Evolutionary conservation across 2,888 invertebrate genomes (phyloP).

Genomic region (Andrena camellia): DNA sequence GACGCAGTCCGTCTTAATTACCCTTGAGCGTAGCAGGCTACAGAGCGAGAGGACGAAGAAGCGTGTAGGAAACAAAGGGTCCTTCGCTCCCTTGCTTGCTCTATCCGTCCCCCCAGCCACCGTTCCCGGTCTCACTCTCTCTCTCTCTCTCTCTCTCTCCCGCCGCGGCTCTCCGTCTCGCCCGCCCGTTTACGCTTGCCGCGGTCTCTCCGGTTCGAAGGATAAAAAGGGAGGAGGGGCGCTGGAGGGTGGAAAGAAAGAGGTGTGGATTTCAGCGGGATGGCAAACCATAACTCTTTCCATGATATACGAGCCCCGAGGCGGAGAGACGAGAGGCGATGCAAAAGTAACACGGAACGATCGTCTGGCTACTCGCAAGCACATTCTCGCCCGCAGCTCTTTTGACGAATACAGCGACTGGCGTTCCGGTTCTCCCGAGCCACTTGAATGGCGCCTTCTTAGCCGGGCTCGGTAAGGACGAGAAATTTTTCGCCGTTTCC

Average conservation of each 20-base stretch:
- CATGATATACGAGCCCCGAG: slow-evolving; percentile 71
- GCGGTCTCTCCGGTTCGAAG: slow-evolving; percentile 36
- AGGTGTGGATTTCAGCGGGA: slow-evolving; percentile 72
- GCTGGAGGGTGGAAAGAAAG: slow-evolving; percentile 17
- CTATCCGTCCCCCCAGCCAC: not conserved
- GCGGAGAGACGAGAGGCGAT: slow-evolving; percentile 65
- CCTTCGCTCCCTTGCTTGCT: slow-evolving; percentile 43
- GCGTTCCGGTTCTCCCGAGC: slow-evolving; percentile 53
- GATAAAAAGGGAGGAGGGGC: slow-evolving; percentile 9
- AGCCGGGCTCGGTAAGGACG: slow-evolving; percentile 52
- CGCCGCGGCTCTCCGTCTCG: slow-evolving; percentile 18
- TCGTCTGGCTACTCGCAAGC: slow-evolving; percentile 66
- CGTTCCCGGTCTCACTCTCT: slow-evolving; percentile 3
- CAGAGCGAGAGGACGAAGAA: slow-evolving; percentile 48
- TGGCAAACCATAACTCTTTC: slow-evolving; percentile 72
- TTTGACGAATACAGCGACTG: slow-evolving; percentile 68
- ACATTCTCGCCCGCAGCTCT: slow-evolving; percentile 69
- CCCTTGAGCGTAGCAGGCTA: slow-evolving; percentile 51
- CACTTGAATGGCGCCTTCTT: slow-evolving; percentile 68
- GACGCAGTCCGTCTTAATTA: slow-evolving; percentile 65
- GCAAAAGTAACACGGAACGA: slow-evolving; percentile 74
- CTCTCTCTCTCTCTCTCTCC: not conserved
- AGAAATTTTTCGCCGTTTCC: slow-evolving; percentile 41
- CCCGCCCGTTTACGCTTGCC: slow-evolving; percentile 18
- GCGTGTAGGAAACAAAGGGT: slow-evolving; percentile 59